Conservation (phyloP, 1,140 invertebrate species). For the Ceratosolen solmsi region DNA sequence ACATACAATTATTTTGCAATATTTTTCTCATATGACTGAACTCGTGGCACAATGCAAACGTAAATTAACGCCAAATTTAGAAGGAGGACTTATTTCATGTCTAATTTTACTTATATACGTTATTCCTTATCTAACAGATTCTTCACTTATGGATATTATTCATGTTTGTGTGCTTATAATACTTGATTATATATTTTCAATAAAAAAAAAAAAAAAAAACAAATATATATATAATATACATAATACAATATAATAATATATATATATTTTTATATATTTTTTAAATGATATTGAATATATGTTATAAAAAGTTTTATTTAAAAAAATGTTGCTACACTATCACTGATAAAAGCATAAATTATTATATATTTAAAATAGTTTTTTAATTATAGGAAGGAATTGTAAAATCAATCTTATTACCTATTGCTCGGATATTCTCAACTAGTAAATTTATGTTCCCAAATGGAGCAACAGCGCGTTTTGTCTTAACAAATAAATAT, state of each 20-base stretch:
- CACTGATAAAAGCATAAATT: not conserved
- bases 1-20: conserved; percentile 94
- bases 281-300: not conserved
- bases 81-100: conserved; percentile 91
- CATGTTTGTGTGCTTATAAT: conserved; percentile 74
- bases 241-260: not conserved
- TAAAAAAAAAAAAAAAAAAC: too few relatives aligned
- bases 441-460: conserved; percentile 86
- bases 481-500: conserved; percentile 84
- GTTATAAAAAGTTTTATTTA: not conserved
- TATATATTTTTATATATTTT: not conserved
- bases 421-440: conserved; percentile 81
- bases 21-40: conserved; percentile 93
- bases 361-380: not conserved
- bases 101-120: conserved; percentile 86
- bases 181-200: too few relatives aligned
- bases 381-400: conserved; percentile 77
- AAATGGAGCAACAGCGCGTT: conserved; percentile 82
- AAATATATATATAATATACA: too few relatives aligned
- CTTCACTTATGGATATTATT: conserved; percentile 88
- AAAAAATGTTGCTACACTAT: not conserved
- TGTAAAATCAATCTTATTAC: conserved; percentile 84
- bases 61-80: conserved; percentile 85
- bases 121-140: conserved; percentile 87
- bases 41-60: conserved; percentile 83